Evolutionary conservation across 2,888 invertebrate genomes (phyloP).

Genomic region (Conops quadrifasciatus): DNA sequence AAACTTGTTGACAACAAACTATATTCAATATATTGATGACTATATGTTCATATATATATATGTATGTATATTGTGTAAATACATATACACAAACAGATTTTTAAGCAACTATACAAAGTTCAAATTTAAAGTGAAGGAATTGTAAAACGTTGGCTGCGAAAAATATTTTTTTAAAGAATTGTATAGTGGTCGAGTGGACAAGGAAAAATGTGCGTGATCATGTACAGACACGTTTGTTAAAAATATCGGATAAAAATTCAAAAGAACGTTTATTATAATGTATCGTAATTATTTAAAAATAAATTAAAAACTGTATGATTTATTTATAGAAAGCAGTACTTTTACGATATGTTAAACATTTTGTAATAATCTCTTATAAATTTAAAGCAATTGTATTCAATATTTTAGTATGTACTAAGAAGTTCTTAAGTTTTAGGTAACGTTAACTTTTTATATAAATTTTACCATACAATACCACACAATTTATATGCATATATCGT

Average conservation of each 20-base stretch:
- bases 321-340: background rate
- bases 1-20: background rate
- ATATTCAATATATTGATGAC: background rate
- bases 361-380: slow-evolving; percentile 3
- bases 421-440: slow-evolving; percentile 15
- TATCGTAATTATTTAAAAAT: slow-evolving; percentile 32
- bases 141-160: slow-evolving; percentile 5
- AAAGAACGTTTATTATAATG: slow-evolving; percentile 26
- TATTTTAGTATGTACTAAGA: too few relatives aligned
- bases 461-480: background rate
- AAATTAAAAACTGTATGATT: slow-evolving; percentile 8
- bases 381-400: slow-evolving; percentile 16
- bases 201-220: background rate
- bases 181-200: background rate
- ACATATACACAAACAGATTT: background rate
- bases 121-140: slow-evolving; percentile 7
- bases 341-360: background rate
- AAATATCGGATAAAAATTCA: slow-evolving; percentile 27
- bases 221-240: background rate
- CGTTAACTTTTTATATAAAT: background rate
- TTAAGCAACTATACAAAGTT: background rate
- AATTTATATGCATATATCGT: too few relatives aligned
- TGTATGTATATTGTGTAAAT: background rate
- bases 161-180: slow-evolving; percentile 9
- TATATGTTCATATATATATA: background rate